Base-by-base conservation (phyloP, 2,113 vertebrate genomes). In the Lethenteron reissneri region DNA sequence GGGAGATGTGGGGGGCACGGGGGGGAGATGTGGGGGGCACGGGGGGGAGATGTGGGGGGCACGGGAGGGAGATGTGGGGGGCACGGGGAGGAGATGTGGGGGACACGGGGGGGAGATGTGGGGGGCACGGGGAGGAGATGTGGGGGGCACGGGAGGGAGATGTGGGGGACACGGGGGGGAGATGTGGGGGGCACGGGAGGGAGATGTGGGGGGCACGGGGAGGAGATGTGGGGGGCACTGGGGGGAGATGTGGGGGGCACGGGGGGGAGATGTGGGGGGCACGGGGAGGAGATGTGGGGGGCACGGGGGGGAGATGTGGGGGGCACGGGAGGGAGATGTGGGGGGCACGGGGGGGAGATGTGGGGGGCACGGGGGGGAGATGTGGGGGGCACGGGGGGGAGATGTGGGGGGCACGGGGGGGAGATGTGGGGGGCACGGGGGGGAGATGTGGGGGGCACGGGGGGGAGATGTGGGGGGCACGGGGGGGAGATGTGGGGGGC, bases 171-270 rank as follows among this genome's bases (percentile, higher is more conserved):
- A 68, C 62, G 62, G 7, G 62, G 8, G 15, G 8, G 21, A 15
- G 62, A n/a, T 68, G 8, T 68, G 15, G 15, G 8, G 60, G 62
- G 21, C 15, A 68, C 4, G 10, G 21, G 62, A 10, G 21, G 21
- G 15, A n/a, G 62, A 68, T n/a, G 21, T 68, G 62, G 62, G 15
- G 62, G 21, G 15, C 15, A 21, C 21, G 9, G 11, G 15, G 2
- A 8, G 21, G 8, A 58, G 70, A 74, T 74, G 59, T 73, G 62
- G 62, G 21, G 21, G 21, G 15, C 21, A 21, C 62, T 9, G 62
- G 15, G 21, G 21, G 15, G 19, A 68, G 6, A 10, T 68, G 10
- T 68, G 21, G 13, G 17, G 2, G 15, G 62, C 21, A 68, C 15
- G 2, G 15, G 10, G 2, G 62, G 15, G 8, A 21, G 21, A 21